A percentile compares a stretch with the other conserved stretches of the same genome.
Conservation (phyloP, 2,888 invertebrate genomes). For the Diploptera punctata region DNA sequence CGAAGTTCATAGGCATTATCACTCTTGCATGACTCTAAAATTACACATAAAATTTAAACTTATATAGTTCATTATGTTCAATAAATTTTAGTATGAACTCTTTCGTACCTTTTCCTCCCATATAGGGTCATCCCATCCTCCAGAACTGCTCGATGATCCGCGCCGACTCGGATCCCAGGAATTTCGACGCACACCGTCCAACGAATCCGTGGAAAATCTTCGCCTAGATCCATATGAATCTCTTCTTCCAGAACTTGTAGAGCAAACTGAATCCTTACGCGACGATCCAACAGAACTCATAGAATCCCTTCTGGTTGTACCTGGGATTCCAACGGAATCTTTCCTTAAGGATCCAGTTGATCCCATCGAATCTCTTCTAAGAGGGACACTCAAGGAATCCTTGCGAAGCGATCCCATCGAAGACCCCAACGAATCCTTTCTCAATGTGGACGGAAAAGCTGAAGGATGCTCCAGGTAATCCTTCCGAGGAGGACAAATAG, state of each 20-base stretch:
- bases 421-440: constrained; percentile 33
- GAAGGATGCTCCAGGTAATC: constrained; percentile 69
- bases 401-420: not conserved
- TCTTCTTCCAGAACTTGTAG: constrained; percentile 28
- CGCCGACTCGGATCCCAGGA: constrained; percentile 73
- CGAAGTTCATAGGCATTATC: no score
- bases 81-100: no score
- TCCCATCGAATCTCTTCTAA: constrained; percentile 51
- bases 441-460: constrained; percentile 67
- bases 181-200: constrained; percentile 70
- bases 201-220: constrained; percentile 71
- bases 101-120: constrained; percentile 65
- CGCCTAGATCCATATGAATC: constrained; percentile 48
- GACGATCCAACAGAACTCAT: constrained; percentile 31
- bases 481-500: constrained; percentile 2
- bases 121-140: constrained; percentile 64
- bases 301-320: constrained; percentile 36
- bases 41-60: no score
- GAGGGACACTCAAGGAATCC: constrained; percentile 49
- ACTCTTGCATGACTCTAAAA: no score
- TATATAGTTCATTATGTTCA: no score
- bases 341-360: constrained; percentile 50
- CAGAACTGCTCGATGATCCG: constrained; percentile 66
- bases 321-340: constrained; percentile 47
- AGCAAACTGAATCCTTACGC: constrained; percentile 37